These are phyloP conservation scores for Philonicus albiceps DNA, from an alignment of 2,888 invertebrate genomes.

Conservation along the genomic window DNA sequence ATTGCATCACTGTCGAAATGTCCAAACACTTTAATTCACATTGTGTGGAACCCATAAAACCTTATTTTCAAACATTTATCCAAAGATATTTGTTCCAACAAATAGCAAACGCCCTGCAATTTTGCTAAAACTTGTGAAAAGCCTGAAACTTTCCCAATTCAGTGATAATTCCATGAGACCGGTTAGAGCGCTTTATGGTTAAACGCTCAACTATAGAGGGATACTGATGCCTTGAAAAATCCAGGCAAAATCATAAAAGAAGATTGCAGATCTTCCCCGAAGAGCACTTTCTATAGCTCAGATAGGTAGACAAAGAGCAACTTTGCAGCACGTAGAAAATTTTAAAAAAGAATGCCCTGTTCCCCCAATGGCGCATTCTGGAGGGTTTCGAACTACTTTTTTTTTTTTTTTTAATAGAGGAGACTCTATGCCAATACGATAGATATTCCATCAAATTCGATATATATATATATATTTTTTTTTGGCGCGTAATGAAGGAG, in stretches of 20 bases:
- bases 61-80: background rate
- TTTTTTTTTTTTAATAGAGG: background rate
- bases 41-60: background rate
- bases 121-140: background rate
- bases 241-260: background rate
- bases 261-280: background rate
- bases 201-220: background rate
- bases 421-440: background rate
- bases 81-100: background rate
- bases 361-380: background rate
- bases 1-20: background rate
- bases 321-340: background rate
- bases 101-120: background rate
- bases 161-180: background rate
- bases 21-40: background rate
- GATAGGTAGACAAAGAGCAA: background rate
- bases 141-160: background rate
- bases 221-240: background rate
- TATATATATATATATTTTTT: too few species aligned
- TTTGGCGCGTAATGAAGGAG: background rate
- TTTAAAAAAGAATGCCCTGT: background rate
- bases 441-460: background rate
- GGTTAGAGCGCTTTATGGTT: background rate
- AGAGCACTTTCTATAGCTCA: background rate
- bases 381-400: background rate